Conservation (phyloP, 2,113 vertebrate species). For the Calyptomena viridis region DNA sequence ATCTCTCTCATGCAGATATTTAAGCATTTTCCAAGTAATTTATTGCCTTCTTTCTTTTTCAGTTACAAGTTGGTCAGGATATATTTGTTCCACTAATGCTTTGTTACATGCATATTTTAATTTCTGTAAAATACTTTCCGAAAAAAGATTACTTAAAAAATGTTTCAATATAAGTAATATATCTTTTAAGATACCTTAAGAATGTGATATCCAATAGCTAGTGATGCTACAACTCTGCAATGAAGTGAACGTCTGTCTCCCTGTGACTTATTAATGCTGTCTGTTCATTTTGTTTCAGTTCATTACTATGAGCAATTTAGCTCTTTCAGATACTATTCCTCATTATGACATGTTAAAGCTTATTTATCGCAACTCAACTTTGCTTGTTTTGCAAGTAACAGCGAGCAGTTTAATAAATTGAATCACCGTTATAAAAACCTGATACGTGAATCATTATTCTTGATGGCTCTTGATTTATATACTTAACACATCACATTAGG, state of each 20-base stretch:
- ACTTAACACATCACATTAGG: neutral
- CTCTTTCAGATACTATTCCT: neutral
- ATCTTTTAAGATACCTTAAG: neutral
- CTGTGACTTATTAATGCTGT: neutral
- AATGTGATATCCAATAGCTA: neutral
- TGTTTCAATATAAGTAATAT: neutral
- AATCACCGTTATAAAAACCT: neutral
- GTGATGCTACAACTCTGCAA: neutral
- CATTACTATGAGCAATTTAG: neutral
- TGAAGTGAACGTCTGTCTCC: neutral
- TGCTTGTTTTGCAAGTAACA: slow-evolving; percentile 10
- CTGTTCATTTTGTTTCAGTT: neutral
- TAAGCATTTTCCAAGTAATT: neutral
- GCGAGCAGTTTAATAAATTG: neutral
- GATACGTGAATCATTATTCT: neutral
- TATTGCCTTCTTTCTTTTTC: neutral
- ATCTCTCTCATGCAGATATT: neutral
- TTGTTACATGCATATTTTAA: neutral
- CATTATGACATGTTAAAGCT: neutral
- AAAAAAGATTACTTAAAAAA: neutral
- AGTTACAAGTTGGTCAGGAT: neutral
- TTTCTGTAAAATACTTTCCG: neutral
- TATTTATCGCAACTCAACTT: neutral
- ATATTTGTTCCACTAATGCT: neutral
- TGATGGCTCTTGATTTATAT: neutral